Evolutionary conservation across 2,797 vertebrate species (phyloP).

Genomic region (Lagodon rhomboides): DNA sequence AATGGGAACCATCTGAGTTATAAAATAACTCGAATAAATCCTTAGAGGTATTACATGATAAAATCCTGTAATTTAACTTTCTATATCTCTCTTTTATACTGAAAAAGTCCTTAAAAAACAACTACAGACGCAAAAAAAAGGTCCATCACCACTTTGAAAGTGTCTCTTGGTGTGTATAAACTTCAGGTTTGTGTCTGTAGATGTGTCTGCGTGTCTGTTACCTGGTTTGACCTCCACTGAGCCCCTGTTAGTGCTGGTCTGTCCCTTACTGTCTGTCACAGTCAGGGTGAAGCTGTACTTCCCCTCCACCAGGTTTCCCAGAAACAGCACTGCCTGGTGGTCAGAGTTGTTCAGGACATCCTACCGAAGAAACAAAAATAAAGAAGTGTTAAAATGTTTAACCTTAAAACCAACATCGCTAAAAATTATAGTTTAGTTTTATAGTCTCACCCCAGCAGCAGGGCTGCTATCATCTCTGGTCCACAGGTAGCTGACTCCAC

Average conservation of each 20-base stretch:
- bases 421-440: neutral
- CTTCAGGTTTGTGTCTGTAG: neutral
- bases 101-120: neutral
- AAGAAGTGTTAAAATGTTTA: neutral
- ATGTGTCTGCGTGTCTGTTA: conserved; percentile 54
- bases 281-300: conserved; percentile 94
- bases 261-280: conserved; percentile 96
- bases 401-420: no score
- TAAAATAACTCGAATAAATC: neutral
- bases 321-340: conserved; percentile 93
- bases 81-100: neutral
- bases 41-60: neutral
- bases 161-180: neutral
- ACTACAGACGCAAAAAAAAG: no score
- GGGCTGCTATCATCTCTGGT: conserved; percentile 93
- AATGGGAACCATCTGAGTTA: conserved; percentile 5
- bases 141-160: neutral
- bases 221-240: conserved; percentile 94
- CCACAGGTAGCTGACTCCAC: conserved; percentile 92
- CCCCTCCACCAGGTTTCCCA: conserved; percentile 95
- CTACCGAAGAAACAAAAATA: conserved; percentile 73
- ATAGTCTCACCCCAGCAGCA: conserved; percentile 93
- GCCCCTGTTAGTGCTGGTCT: conserved; percentile 87
- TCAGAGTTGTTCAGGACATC: conserved; percentile 97
- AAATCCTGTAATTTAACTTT: neutral